These are phyloP conservation scores for Bibio marci DNA, from an alignment of 2,888 invertebrate genomes.

Conservation along the genomic window DNA sequence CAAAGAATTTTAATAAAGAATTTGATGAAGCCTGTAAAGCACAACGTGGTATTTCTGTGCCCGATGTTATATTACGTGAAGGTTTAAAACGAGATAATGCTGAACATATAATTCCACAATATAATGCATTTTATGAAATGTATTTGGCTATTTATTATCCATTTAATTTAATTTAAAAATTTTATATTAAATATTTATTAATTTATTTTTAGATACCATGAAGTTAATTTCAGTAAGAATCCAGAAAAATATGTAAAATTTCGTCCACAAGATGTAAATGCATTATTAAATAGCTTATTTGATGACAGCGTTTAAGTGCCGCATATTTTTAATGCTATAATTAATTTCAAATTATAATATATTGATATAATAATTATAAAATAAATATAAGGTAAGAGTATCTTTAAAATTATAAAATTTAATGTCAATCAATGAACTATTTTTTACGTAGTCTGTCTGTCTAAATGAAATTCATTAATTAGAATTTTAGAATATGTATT, in stretches of 20 bases:
- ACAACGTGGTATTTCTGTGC: constrained; percentile 83
- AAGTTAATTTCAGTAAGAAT: constrained; percentile 78
- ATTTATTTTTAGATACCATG: constrained; percentile 36
- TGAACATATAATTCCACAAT: constrained; percentile 71
- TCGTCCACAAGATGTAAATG: constrained; percentile 66
- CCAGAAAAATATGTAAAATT: constrained; percentile 86
- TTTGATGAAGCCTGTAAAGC: constrained; percentile 74
- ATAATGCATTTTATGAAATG: constrained; percentile 62
- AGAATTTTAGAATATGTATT: no score
- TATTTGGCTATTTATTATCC: no score
- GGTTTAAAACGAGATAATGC: constrained; percentile 79
- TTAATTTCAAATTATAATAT: no score
- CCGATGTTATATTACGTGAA: constrained; percentile 78
- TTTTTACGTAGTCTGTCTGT: no score
- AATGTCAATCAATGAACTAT: no score
- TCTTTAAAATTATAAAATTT: no score
- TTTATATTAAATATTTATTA: no score
- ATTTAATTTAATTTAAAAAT: no score
- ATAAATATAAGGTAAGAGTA: no score
- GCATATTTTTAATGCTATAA: no score
- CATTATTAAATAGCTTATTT: constrained; percentile 77
- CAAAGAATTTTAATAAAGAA: constrained; percentile 86
- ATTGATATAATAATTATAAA: no score
- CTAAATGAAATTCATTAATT: no score
- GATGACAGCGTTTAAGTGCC: constrained; percentile 38